A percentile compares a stretch with the other conserved stretches of the same genome.
Conservation (phyloP, 1,140 invertebrate genomes). For the Zaprionus kolodkinae region DNA sequence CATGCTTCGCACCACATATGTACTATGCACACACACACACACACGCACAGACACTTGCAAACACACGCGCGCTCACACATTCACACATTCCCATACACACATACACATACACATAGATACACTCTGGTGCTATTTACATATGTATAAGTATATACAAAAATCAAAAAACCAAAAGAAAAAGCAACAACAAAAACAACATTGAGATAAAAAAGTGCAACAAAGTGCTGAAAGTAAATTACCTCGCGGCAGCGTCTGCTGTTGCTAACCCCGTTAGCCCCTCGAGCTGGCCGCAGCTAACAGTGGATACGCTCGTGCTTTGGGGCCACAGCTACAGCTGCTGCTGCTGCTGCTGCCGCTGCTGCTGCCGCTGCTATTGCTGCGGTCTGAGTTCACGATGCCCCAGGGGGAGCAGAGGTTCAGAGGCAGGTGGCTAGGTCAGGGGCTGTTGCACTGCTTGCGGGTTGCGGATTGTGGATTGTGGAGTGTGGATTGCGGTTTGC, state of each 20-base stretch:
- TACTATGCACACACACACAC: constrained; percentile 17
- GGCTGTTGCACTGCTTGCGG: constrained; percentile 20
- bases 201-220: constrained; percentile 76
- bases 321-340: constrained; percentile 23
- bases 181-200: constrained; percentile 57
- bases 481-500: background rate
- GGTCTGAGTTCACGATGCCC: background rate
- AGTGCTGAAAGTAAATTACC: constrained; percentile 53
- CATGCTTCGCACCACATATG: constrained; percentile 32
- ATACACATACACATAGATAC: constrained; percentile 51
- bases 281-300: background rate
- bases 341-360: constrained; percentile 16
- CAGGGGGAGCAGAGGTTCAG: background rate
- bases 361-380: constrained; percentile 17
- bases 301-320: background rate
- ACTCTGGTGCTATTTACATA: constrained; percentile 73
- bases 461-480: background rate
- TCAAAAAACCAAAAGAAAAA: constrained; percentile 35
- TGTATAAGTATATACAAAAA: constrained; percentile 77
- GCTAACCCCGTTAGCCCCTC: background rate
- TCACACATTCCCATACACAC: constrained; percentile 18
- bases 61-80: constrained; percentile 7
- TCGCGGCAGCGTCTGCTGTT: constrained; percentile 22
- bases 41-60: constrained; percentile 15
- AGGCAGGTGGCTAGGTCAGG: constrained; percentile 43